Evolutionary conservation across 2,797 vertebrate genomes (phyloP).

Genomic region (Carduelis carduelis): DNA sequence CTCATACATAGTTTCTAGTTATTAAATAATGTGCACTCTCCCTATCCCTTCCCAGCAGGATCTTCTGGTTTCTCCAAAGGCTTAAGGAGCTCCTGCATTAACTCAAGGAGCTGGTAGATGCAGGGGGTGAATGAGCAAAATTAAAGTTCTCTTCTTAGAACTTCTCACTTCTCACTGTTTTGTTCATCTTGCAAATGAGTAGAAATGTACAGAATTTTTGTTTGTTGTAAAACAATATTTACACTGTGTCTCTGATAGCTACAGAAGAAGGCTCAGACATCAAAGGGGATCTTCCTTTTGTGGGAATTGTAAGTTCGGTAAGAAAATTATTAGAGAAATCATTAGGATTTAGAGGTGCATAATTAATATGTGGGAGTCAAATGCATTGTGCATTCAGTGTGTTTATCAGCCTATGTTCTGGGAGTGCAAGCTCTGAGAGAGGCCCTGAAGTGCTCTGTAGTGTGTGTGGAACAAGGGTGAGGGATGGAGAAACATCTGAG

Average conservation of each 20-base stretch:
- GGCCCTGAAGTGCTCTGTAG: accelerated
- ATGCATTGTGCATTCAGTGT: neutral
- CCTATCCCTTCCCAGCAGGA: neutral
- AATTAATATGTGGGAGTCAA: neutral
- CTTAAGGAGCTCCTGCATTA: neutral
- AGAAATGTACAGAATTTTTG: neutral
- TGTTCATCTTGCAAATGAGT: neutral
- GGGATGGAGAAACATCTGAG: neutral
- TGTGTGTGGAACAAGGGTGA: neutral
- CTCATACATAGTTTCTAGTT: neutral
- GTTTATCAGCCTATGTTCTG: neutral
- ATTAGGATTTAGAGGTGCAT: neutral
- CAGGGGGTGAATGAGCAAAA: neutral
- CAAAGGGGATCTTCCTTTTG: neutral
- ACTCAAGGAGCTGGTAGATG: neutral
- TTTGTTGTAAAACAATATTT: neutral
- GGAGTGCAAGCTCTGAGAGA: neutral
- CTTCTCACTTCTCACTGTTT: neutral
- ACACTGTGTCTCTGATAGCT: neutral
- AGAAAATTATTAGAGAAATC: neutral
- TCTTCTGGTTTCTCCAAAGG: neutral
- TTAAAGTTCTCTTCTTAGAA: neutral
- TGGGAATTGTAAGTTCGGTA: neutral
- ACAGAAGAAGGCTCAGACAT: neutral
- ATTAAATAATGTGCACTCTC: neutral